Percentiles rank a stretch among this genome's conserved stretches.
These are phyloP conservation scores for Lota lota DNA, from an alignment of 2,113 vertebrate genomes.

Conservation along the genomic window DNA sequence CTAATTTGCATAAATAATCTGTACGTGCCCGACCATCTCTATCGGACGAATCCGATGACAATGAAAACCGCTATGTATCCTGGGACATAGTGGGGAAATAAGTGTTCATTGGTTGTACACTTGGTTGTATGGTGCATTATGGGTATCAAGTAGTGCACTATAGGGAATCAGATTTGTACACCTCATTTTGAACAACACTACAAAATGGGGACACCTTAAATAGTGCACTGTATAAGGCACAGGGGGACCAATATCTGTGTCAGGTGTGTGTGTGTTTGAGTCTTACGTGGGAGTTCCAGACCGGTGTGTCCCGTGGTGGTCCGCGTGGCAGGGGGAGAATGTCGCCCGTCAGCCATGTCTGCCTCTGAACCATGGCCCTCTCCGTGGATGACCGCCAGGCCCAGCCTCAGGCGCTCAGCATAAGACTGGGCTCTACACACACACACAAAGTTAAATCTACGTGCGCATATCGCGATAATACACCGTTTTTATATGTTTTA, in stretches of 20 bases:
- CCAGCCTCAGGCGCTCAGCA: conserved; percentile 89
- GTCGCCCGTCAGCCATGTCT: conserved; percentile 89
- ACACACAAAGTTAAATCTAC: not conserved
- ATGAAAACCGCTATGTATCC: too few relatives aligned
- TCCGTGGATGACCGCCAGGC: conserved; percentile 92
- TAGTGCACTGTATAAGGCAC: too few relatives aligned
- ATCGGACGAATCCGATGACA: too few relatives aligned
- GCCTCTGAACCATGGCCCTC: conserved; percentile 89
- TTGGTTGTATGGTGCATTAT: too few relatives aligned
- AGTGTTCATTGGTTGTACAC: too few relatives aligned
- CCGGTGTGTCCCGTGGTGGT: conserved; percentile 85
- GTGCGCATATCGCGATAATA: not conserved
- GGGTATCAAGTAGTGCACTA: too few relatives aligned
- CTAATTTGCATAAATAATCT: not conserved
- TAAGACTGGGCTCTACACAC: conserved; percentile 89
- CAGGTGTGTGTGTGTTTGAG: not conserved
- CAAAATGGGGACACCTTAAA: too few relatives aligned
- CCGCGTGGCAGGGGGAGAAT: conserved; percentile 87
- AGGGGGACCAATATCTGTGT: too few relatives aligned
- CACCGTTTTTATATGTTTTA: conserved; percentile 8
- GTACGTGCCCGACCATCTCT: too few relatives aligned
- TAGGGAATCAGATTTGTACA: too few relatives aligned
- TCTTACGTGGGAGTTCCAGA: conserved; percentile 91
- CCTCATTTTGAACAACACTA: too few relatives aligned
- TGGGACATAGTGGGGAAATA: too few relatives aligned